These are phyloP conservation scores for Sceloporus undulatus DNA, from an alignment of 2,113 vertebrate genomes.

Conservation along the genomic window DNA sequence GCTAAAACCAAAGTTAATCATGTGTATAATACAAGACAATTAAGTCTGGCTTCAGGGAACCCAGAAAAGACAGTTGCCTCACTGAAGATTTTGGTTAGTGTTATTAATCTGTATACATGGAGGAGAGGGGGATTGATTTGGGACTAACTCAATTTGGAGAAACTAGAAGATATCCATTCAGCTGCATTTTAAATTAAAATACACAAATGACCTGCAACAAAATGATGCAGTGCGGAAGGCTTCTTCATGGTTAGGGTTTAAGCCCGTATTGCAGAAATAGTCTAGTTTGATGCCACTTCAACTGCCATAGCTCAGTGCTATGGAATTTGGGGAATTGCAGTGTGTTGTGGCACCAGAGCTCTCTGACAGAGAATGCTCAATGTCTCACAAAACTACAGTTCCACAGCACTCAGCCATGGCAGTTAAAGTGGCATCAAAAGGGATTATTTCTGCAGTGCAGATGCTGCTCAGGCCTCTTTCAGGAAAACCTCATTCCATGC, in stretches of 20 bases:
- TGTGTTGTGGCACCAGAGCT: too few species aligned
- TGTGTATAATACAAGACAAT: background rate
- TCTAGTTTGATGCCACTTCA: too few species aligned
- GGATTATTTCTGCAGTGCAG: too few species aligned
- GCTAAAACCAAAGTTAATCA: background rate
- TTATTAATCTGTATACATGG: background rate
- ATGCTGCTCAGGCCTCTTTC: background rate
- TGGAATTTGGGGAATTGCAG: too few species aligned
- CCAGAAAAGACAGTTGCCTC: background rate
- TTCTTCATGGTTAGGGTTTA: background rate
- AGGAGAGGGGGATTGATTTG: too few species aligned
- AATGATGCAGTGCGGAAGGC: background rate
- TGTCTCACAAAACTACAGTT: too few species aligned
- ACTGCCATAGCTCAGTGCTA: too few species aligned
- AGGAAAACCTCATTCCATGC: background rate
- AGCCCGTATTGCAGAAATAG: too few species aligned
- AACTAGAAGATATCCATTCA: background rate
- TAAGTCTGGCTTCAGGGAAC: constrained; percentile 1
- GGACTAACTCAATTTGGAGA: background rate
- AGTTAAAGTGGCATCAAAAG: too few species aligned
- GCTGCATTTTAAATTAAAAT: constrained; percentile 4
- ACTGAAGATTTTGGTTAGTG: background rate
- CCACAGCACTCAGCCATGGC: too few species aligned
- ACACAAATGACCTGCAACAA: background rate
- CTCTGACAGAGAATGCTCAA: too few species aligned